Conservation (phyloP, 1,140 invertebrate species). For the Diprion similis region DNA sequence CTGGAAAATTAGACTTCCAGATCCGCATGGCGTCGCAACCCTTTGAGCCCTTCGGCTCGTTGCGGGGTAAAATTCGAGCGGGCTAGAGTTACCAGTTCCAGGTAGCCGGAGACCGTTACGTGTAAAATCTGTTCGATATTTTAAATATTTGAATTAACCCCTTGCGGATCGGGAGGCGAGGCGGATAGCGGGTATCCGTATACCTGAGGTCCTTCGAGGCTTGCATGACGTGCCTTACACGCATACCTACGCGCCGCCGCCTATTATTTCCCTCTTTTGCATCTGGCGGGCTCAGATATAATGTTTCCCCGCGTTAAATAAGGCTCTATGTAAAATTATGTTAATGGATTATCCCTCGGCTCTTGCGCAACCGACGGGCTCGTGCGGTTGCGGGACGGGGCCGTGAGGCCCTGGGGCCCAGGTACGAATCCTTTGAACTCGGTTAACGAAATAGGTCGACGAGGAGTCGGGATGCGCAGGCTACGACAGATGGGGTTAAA, state of each 20-base stretch:
- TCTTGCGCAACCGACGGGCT: neutral
- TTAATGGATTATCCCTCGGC: conserved; percentile 62
- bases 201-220: conserved; percentile 34
- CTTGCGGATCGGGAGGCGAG: too few species aligned
- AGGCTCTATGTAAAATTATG: conserved; percentile 62
- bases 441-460: conserved; percentile 11
- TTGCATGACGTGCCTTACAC: neutral
- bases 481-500: conserved; percentile 62
- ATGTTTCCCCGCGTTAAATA: conserved; percentile 49
- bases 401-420: neutral
- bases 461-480: conserved; percentile 49
- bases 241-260: conserved; percentile 10
- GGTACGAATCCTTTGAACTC: conserved; percentile 4
- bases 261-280: conserved; percentile 60
- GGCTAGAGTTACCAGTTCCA: conserved; percentile 57
- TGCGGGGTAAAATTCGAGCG: conserved; percentile 29
- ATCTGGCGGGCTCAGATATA: conserved; percentile 56
- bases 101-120: conserved; percentile 53
- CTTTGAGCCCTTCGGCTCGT: conserved; percentile 40
- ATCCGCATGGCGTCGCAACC: conserved; percentile 45
- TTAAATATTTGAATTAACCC: conserved; percentile 63
- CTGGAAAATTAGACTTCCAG: neutral
- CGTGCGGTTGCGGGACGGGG: neutral
- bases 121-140: conserved; percentile 53
- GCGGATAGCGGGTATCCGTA: conserved; percentile 8